phyloP scores from a whole-genome alignment of 2,888 invertebrate species.

The Dione vanillae region DNA sequence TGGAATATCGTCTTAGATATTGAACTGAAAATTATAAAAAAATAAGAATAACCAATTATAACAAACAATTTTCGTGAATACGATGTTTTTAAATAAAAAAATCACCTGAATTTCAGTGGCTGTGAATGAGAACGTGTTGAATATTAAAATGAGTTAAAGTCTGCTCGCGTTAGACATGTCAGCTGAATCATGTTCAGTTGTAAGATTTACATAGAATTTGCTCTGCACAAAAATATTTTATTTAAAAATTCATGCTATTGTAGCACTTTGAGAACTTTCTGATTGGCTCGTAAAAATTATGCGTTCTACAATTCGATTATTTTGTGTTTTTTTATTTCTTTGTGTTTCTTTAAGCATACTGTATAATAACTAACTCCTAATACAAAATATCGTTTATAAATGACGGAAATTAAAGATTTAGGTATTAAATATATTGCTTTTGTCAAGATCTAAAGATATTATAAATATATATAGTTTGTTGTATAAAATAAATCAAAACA shows the following conservation, averaged over 20 bases:
- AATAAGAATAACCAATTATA: slow-evolving; percentile 7
- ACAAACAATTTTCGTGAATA: background rate
- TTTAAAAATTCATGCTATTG: background rate
- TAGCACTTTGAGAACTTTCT: background rate
- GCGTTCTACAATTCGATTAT: too few relatives aligned
- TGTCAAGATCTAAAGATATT: too few relatives aligned
- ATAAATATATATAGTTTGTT: too few relatives aligned
- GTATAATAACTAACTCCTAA: too few relatives aligned
- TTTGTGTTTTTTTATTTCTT: background rate
- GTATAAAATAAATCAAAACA: too few relatives aligned
- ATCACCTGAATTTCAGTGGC: slow-evolving; percentile 21
- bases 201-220: slow-evolving; percentile 20
- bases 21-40: background rate
- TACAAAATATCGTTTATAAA: too few relatives aligned
- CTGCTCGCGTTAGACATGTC: slow-evolving; percentile 50
- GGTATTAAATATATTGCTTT: too few relatives aligned
- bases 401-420: too few relatives aligned
- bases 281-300: too few relatives aligned
- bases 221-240: background rate
- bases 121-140: slow-evolving; percentile 7
- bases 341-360: too few relatives aligned
- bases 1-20: background rate
- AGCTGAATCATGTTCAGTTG: slow-evolving; percentile 50
- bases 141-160: slow-evolving; percentile 33
- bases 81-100: slow-evolving; percentile 4